phyloP scores from a whole-genome alignment of 2,888 invertebrate species.

The Amphipyra tragopoginis region DNA sequence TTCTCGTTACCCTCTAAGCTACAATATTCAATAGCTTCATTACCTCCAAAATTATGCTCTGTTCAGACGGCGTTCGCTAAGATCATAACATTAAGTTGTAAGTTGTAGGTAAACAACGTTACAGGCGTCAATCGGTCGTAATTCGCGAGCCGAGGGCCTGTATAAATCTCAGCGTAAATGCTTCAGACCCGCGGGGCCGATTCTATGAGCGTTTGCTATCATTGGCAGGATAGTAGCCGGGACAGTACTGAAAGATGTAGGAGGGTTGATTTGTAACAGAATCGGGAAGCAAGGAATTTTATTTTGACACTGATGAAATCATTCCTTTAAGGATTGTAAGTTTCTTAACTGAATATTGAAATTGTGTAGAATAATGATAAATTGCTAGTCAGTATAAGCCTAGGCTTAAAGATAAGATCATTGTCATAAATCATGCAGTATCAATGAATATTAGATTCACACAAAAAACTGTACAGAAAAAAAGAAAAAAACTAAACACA shows the following conservation, averaged over 20 bases:
- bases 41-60: constrained; percentile 17
- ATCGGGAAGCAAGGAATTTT: not conserved
- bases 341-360: too few species aligned
- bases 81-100: constrained; percentile 34
- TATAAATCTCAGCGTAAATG: constrained; percentile 65
- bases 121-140: constrained; percentile 59
- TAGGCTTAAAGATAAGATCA: too few species aligned
- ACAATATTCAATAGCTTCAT: constrained; percentile 37
- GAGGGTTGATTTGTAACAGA: too few species aligned
- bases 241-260: constrained; percentile 1
- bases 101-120: constrained; percentile 49
- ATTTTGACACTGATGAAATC: too few species aligned
- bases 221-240: constrained; percentile 23
- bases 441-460: too few species aligned
- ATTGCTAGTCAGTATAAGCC: too few species aligned
- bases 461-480: too few species aligned
- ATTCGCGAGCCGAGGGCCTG: constrained; percentile 55
- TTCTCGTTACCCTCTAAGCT: constrained; percentile 12
- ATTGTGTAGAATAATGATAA: too few species aligned
- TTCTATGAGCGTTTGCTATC: constrained; percentile 47
- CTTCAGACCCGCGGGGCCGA: constrained; percentile 49
- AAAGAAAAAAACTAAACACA: too few species aligned
- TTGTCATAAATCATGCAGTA: too few species aligned
- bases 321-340: too few species aligned
- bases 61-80: constrained; percentile 16